Conservation (phyloP, 1,140 invertebrate genomes). For the Radopholus similis region DNA sequence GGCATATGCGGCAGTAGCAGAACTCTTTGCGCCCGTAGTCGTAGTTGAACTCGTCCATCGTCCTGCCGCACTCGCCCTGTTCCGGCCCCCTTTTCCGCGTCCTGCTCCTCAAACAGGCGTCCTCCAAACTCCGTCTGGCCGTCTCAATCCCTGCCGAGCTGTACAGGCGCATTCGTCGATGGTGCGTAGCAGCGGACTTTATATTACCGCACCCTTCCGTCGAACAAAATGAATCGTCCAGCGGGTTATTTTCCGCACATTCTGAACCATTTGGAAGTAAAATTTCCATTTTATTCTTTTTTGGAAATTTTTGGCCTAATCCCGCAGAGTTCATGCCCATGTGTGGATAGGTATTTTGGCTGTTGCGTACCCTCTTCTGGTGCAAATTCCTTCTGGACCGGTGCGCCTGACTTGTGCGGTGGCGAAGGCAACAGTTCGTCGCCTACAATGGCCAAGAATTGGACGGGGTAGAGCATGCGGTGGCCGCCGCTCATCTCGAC, state of each 20-base stretch:
- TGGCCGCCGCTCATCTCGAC: slow-evolving; percentile 42
- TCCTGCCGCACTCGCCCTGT: background rate
- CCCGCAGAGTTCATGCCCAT: no score
- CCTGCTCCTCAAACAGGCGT: slow-evolving; percentile 30
- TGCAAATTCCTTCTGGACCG: slow-evolving; percentile 5
- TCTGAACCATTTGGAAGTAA: no score
- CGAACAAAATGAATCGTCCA: no score
- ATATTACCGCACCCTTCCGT: no score
- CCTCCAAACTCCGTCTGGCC: slow-evolving; percentile 39
- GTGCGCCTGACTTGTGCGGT: background rate
- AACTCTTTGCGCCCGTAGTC: slow-evolving; percentile 36
- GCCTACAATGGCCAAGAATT: slow-evolving; percentile 33
- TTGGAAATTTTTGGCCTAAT: no score
- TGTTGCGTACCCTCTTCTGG: no score
- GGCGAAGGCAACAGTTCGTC: slow-evolving; percentile 19
- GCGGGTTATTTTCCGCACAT: no score
- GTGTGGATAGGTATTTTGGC: no score
- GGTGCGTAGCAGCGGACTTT: no score
- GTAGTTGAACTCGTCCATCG: slow-evolving; percentile 32
- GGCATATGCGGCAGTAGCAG: slow-evolving; percentile 40
- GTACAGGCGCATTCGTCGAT: background rate
- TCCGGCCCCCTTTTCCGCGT: background rate
- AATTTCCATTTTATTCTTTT: no score
- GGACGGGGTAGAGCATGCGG: slow-evolving; percentile 35
- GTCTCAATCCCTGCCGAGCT: slow-evolving; percentile 9